These are phyloP conservation scores for Plecturocebus donacophilus DNA, from an alignment of 2,113 vertebrate genomes.

Conservation along the genomic window DNA sequence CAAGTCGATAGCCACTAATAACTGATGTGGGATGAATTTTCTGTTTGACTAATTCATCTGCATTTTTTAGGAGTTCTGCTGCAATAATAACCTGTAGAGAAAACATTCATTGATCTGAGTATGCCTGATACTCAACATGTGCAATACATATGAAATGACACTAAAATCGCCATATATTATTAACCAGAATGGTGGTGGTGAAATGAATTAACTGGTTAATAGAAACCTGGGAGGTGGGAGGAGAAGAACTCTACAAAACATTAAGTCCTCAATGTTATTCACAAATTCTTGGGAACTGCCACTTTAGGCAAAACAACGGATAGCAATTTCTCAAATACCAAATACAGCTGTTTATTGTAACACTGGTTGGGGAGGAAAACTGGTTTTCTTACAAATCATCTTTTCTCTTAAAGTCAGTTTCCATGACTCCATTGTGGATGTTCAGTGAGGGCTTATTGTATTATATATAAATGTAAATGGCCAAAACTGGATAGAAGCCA, in stretches of 20 bases:
- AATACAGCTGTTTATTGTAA: background rate
- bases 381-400: background rate
- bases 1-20: conserved; percentile 97
- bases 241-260: background rate
- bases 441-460: background rate
- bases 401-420: background rate
- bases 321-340: background rate
- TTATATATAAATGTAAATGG: background rate
- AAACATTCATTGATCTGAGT: background rate
- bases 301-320: background rate
- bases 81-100: conserved; percentile 95
- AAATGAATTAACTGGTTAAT: background rate
- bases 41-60: conserved; percentile 98
- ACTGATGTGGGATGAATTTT: conserved; percentile 98
- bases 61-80: conserved; percentile 97
- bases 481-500: background rate
- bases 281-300: background rate
- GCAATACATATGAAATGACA: background rate
- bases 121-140: too few species aligned
- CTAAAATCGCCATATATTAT: accelerated
- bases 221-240: background rate
- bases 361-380: background rate
- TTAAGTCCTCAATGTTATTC: background rate
- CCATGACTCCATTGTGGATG: background rate
- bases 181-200: background rate